These are phyloP conservation scores for Cyrtodaria siliqua DNA, from an alignment of 2,888 invertebrate genomes.

Conservation along the genomic window DNA sequence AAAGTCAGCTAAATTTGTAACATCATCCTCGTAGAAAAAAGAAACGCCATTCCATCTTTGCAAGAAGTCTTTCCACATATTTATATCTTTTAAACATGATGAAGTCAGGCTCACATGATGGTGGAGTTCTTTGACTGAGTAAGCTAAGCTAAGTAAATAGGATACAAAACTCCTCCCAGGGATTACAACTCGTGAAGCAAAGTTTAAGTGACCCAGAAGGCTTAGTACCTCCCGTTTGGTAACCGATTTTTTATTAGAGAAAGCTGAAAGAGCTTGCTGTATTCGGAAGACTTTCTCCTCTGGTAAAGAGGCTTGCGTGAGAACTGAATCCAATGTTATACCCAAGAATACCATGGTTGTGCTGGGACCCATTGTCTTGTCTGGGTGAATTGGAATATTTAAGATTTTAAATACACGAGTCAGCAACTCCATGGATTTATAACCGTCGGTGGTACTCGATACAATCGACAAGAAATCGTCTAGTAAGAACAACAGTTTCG, in stretches of 20 bases:
- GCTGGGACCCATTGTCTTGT: slow-evolving; percentile 49
- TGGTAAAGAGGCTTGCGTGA: slow-evolving; percentile 45
- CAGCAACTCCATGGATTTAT: slow-evolving; percentile 49
- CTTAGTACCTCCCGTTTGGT: slow-evolving; percentile 33
- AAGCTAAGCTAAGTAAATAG: slow-evolving; percentile 26
- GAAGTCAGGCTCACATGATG: slow-evolving; percentile 31
- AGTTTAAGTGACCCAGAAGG: slow-evolving; percentile 36
- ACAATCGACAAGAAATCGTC: slow-evolving; percentile 58
- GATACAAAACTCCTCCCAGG: slow-evolving; percentile 46
- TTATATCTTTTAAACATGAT: slow-evolving; percentile 28
- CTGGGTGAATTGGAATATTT: slow-evolving; percentile 38
- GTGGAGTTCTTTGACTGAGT: slow-evolving; percentile 26
- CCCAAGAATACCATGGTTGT: slow-evolving; percentile 51
- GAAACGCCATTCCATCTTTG: slow-evolving; percentile 49
- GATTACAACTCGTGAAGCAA: slow-evolving; percentile 27
- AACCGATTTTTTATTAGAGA: slow-evolving; percentile 3
- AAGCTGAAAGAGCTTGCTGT: neutral
- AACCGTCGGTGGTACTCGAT: slow-evolving; percentile 9
- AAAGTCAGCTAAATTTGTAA: slow-evolving; percentile 29
- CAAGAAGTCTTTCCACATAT: slow-evolving; percentile 44
- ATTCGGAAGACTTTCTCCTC: slow-evolving; percentile 32
- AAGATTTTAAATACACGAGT: slow-evolving; percentile 37
- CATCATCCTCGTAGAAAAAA: slow-evolving; percentile 37
- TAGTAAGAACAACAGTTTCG: slow-evolving; percentile 41
- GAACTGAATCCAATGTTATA: slow-evolving; percentile 50